These are phyloP conservation scores for Sarcophilus harrisii DNA, from an alignment of 2,797 vertebrate species.

Conservation along the genomic window DNA sequence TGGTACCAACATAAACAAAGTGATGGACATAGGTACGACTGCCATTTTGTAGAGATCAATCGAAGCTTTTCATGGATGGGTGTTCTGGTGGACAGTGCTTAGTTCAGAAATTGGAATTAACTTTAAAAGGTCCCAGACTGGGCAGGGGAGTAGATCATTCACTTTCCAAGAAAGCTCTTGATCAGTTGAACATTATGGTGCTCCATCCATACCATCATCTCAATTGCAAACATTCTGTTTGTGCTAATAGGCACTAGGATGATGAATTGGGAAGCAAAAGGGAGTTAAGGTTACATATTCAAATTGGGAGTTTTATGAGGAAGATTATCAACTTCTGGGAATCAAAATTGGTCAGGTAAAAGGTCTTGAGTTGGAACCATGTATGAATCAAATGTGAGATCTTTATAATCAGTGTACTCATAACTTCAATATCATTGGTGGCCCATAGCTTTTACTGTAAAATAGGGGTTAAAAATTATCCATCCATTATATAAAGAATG, in stretches of 20 bases:
- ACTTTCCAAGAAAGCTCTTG: neutral
- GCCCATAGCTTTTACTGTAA: too few relatives aligned
- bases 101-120: neutral
- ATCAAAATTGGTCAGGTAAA: too few relatives aligned
- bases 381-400: too few relatives aligned
- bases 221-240: constrained; percentile 88
- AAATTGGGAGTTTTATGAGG: too few relatives aligned
- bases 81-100: neutral
- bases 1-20: neutral
- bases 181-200: neutral
- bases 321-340: too few relatives aligned
- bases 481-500: too few relatives aligned
- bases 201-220: constrained; percentile 88
- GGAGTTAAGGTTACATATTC: neutral
- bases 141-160: neutral
- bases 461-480: too few relatives aligned
- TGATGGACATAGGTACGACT: neutral
- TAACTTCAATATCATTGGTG: too few relatives aligned
- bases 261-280: constrained; percentile 86
- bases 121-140: neutral
- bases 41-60: neutral
- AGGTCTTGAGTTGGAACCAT: too few relatives aligned
- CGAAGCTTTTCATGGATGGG: neutral
- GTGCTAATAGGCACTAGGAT: constrained; percentile 93
- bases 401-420: too few relatives aligned